A percentile compares a stretch with the other conserved stretches of the same genome.
Evolutionary conservation across 2,113 vertebrate species (phyloP).

Genomic region (Poecilia latipinna): DNA sequence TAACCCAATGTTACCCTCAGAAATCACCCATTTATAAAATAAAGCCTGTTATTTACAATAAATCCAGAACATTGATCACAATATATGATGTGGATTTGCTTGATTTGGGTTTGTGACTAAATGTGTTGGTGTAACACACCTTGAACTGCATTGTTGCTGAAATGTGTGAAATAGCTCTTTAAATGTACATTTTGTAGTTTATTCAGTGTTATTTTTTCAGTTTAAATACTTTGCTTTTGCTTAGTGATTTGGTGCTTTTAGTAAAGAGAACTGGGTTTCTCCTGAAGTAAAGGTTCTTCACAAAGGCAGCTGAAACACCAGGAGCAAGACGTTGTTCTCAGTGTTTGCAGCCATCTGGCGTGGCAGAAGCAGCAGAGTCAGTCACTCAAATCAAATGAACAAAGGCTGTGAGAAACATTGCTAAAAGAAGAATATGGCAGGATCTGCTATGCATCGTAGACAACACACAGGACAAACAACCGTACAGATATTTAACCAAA

Average conservation of each 20-base stretch:
- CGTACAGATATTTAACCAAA: too few species aligned
- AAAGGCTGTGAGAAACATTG: background rate
- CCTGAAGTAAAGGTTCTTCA: background rate
- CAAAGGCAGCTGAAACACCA: background rate
- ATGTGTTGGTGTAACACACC: too few species aligned
- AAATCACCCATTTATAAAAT: background rate
- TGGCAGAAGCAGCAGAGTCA: background rate
- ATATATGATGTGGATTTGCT: too few species aligned
- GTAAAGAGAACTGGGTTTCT: too few species aligned
- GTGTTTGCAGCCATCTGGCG: background rate
- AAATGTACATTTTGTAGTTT: background rate
- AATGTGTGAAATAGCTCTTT: too few species aligned
- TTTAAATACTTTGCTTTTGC: background rate
- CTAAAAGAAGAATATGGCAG: background rate
- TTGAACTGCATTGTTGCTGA: too few species aligned
- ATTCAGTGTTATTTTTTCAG: background rate
- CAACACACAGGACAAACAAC: too few species aligned
- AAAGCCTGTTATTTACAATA: too few species aligned
- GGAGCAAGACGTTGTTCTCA: background rate
- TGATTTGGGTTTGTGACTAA: too few species aligned
- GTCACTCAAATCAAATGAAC: conserved; percentile 1
- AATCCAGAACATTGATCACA: too few species aligned
- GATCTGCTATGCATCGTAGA: background rate
- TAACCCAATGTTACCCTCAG: background rate
- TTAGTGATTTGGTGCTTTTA: too few species aligned